Evolutionary conservation across 1,140 invertebrate species (phyloP).

Genomic region (Pachyrhynchus sulphureomaculatus): DNA sequence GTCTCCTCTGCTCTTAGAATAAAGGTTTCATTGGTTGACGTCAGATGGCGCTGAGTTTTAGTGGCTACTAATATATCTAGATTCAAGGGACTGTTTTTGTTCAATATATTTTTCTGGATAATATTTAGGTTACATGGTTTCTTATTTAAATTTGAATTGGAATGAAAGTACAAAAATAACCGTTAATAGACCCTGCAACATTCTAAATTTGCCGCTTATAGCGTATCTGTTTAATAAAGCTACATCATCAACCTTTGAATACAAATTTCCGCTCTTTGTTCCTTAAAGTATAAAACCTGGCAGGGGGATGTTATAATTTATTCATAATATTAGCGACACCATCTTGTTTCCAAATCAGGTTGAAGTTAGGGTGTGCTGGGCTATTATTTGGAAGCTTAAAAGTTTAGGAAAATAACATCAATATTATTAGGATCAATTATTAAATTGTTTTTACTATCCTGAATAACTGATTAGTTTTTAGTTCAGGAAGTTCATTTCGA

Average conservation of each 20-base stretch:
- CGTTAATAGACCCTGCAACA: conserved; percentile 18
- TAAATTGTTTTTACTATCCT: too few species aligned
- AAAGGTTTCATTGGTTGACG: too few species aligned
- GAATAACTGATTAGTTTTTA: too few species aligned
- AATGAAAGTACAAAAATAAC: conserved; percentile 16
- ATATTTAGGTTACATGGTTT: conserved; percentile 9
- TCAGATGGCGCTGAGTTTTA: too few species aligned
- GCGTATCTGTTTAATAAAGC: conserved; percentile 23
- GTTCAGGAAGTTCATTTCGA: too few species aligned
- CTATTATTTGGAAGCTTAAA: too few species aligned
- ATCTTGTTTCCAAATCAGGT: conserved; percentile 17
- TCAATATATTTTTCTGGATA: too few species aligned
- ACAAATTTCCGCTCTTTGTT: conserved; percentile 23
- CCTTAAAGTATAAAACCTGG: conserved; percentile 24
- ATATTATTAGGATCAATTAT: too few species aligned
- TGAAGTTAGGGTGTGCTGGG: not conserved
- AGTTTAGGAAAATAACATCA: too few species aligned
- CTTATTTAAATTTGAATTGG: conserved; percentile 24
- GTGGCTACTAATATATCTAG: too few species aligned
- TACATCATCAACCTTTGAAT: conserved; percentile 27
- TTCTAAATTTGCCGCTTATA: conserved; percentile 24
- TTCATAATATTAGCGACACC: conserved; percentile 23
- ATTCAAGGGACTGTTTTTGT: too few species aligned
- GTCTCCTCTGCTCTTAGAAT: too few species aligned
- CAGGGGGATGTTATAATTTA: conserved; percentile 19